A percentile compares a stretch with the other conserved stretches of the same genome.
Evolutionary conservation across 2,797 vertebrate species (phyloP).

Genomic region (Mareca penelope): DNA sequence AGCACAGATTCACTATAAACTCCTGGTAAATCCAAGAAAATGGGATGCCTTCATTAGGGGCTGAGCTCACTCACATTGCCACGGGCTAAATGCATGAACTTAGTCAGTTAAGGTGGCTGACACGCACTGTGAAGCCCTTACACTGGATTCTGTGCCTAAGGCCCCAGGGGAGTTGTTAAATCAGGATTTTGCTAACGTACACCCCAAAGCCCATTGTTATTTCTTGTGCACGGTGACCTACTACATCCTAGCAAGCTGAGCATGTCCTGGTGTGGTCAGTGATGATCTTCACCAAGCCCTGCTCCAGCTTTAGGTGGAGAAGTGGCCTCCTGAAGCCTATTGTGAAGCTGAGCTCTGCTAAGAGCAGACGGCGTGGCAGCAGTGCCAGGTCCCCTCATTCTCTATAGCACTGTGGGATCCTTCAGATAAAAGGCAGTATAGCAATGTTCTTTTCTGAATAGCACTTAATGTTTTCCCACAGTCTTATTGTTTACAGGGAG

Average conservation of each 20-base stretch:
- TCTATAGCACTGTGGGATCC: constrained; percentile 64
- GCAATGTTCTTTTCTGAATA: constrained; percentile 69
- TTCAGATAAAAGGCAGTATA: constrained; percentile 59
- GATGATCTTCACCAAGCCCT: background rate
- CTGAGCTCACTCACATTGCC: background rate
- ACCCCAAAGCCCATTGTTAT: background rate
- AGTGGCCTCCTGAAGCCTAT: background rate
- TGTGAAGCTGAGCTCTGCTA: constrained; percentile 33
- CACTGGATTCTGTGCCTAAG: background rate
- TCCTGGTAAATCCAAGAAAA: background rate
- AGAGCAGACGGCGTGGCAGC: background rate
- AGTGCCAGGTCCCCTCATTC: constrained; percentile 55
- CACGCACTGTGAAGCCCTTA: background rate
- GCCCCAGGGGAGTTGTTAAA: background rate
- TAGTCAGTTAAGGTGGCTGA: background rate
- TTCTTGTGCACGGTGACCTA: background rate
- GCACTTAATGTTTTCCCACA: constrained; percentile 71
- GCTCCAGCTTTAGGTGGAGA: background rate
- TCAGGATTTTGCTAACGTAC: background rate
- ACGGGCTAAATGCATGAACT: background rate
- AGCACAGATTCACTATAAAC: background rate
- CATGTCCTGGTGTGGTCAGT: background rate
- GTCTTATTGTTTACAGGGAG: constrained; percentile 69
- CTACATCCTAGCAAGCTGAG: background rate
- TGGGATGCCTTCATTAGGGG: background rate